Base-by-base conservation (phyloP, 2,113 vertebrate species). In the Turdus rufiventris region DNA sequence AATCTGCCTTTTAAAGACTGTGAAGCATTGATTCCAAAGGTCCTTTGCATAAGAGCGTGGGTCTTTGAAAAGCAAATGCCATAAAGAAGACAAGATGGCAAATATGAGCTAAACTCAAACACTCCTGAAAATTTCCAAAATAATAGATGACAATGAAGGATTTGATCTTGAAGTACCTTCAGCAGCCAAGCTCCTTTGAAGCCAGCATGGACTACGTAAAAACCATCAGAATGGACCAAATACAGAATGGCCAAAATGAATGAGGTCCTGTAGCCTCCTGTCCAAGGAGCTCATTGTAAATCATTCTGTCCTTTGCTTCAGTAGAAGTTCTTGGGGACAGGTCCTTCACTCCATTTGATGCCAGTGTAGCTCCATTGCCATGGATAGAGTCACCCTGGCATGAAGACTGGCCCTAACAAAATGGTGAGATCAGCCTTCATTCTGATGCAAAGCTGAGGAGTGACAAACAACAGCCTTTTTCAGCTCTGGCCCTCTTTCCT, bases 11-110 rank as follows among this genome's bases (percentile, higher is more conserved):
- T 88, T 77, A 90, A 76, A 66, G 54, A 18, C 43, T 33, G 29
- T 40, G 33, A 85, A 90, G 65, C 65, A 75, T 28, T 15, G 14
- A 61, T 93, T 93, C 90, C 89, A 96, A 96, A 92, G 53, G 66
- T 34, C 73, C 66, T 20, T 70, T 23, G 14, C 66, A 15, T 18
- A 80, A 91, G 75, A 92, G 24, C 42, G 18, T 1, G 9, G 8
- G 29, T 33, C 82, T 90, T 91, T 90, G 72, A 93, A 93, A 92
- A 92, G 14, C 33, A 79, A 89, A 31, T 50, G 57, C 63, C 60
- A 58, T 48, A 31, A 92, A 88, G 51, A 75, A 43, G 11, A 78
- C 66, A 90, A 54, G 54, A 72, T 43, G 62, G 80, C 68, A 78
- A 72, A 85, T 63, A 75, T 5, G 63, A 95, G 29, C 75, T 80